Conservation (phyloP, 2,113 vertebrate genomes). For the Rostratula benghalensis region DNA sequence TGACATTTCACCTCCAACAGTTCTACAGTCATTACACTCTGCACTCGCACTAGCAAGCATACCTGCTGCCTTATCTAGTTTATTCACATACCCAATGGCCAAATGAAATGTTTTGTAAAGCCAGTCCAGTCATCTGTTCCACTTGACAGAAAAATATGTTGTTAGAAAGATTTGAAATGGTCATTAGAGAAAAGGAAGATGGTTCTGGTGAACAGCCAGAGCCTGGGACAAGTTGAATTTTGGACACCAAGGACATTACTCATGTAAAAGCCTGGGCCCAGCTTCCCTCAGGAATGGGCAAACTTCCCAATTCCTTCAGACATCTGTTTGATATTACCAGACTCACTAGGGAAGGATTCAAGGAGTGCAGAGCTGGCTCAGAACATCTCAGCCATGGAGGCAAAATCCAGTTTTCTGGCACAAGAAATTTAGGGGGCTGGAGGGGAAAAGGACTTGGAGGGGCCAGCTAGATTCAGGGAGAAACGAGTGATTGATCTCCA, state of each 20-base stretch:
- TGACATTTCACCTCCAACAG: neutral
- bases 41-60: neutral
- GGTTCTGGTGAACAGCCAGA: constrained; percentile 7
- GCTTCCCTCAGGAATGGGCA: constrained; percentile 44
- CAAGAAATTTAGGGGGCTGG: neutral
- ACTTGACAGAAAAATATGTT: neutral
- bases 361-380: constrained; percentile 19
- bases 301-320: constrained; percentile 46
- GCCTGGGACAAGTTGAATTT: constrained; percentile 29
- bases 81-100: rapidly evolving
- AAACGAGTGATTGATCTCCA: neutral
- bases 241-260: constrained; percentile 52
- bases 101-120: neutral
- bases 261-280: neutral
- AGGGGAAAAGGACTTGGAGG: neutral
- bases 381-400: neutral
- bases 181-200: neutral
- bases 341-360: constrained; percentile 22
- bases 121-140: neutral
- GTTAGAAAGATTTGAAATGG: neutral
- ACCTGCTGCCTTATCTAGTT: neutral
- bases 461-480: neutral
- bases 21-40: neutral
- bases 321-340: constrained; percentile 62
- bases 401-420: neutral